phyloP scores from a whole-genome alignment of 23 tunicate genomes.

The Diplosoma virens region DNA sequence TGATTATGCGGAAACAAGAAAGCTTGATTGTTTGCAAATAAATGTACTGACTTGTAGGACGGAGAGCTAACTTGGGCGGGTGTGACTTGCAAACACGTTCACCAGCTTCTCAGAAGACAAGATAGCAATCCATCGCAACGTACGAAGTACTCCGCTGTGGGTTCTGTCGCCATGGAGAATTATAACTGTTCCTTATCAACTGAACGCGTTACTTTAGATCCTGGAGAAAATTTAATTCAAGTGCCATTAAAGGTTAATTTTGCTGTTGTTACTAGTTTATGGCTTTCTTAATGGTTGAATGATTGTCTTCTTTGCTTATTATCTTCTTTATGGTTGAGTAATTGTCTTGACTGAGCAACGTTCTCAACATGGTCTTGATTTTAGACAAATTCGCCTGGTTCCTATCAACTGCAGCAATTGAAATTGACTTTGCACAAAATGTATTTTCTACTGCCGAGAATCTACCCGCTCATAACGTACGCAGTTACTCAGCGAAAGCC shows the following conservation, averaged over 20 bases:
- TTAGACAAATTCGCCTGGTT: slow-evolving; percentile 59
- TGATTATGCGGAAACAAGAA: no score
- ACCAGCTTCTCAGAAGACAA: slow-evolving; percentile 76
- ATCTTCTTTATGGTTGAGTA: no score
- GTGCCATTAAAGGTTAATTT: slow-evolving; percentile 50
- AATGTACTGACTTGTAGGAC: slow-evolving; percentile 51
- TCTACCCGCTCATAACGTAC: slow-evolving; percentile 59
- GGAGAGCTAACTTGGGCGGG: slow-evolving; percentile 62
- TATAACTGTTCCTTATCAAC: slow-evolving; percentile 29
- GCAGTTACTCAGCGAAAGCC: slow-evolving; percentile 53
- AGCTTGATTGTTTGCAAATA: no score
- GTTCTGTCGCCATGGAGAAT: slow-evolving; percentile 69
- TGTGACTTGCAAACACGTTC: slow-evolving; percentile 55
- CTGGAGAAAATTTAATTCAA: slow-evolving; percentile 52
- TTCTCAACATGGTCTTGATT: no score
- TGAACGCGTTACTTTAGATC: slow-evolving; percentile 23
- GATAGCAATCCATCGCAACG: slow-evolving; percentile 75
- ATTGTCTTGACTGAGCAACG: no score
- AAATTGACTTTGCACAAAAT: slow-evolving; percentile 41
- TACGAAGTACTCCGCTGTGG: slow-evolving; percentile 29
- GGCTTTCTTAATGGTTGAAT: no score
- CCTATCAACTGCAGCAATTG: slow-evolving; percentile 59
- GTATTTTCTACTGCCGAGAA: slow-evolving; percentile 60
- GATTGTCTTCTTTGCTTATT: no score
- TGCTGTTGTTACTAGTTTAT: no score